Evolutionary conservation across 2,888 invertebrate genomes (phyloP).

Genomic region (Stomorhina lunata): DNA sequence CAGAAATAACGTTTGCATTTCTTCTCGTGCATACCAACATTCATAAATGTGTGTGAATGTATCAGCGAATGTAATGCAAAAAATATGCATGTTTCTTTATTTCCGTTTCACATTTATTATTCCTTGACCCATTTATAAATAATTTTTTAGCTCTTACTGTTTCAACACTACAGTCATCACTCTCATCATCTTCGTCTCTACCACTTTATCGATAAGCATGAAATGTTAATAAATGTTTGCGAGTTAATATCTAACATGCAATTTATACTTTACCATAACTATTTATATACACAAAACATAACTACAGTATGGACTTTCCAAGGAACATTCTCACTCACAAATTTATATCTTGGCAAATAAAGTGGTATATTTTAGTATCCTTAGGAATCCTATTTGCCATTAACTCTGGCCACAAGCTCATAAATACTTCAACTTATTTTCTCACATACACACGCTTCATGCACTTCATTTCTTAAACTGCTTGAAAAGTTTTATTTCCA

Average conservation of each 20-base stretch:
- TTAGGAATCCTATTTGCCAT: slow-evolving; percentile 19
- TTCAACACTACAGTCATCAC: not conserved
- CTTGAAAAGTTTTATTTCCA: too few species aligned
- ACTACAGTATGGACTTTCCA: not conserved
- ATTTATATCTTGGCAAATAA: not conserved
- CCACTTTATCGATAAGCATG: not conserved
- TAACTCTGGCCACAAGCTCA: slow-evolving; percentile 21
- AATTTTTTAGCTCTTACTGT: not conserved
- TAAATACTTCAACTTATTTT: slow-evolving; percentile 8
- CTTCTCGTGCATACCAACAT: not conserved
- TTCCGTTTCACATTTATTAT: slow-evolving; percentile 6
- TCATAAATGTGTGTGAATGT: not conserved
- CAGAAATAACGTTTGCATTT: too few species aligned
- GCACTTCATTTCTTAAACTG: not conserved
- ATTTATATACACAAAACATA: not conserved
- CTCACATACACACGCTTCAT: not conserved
- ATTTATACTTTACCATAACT: not conserved
- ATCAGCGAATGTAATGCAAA: not conserved
- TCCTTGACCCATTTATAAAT: slow-evolving; percentile 26
- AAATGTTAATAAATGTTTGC: not conserved
- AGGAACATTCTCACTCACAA: not conserved
- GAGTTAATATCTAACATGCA: not conserved
- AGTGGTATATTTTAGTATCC: slow-evolving; percentile 19
- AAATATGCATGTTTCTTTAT: not conserved
- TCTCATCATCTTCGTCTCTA: not conserved